phyloP scores from a whole-genome alignment of 2,797 vertebrate species.

The Tragelaphus eurycerus region DNA sequence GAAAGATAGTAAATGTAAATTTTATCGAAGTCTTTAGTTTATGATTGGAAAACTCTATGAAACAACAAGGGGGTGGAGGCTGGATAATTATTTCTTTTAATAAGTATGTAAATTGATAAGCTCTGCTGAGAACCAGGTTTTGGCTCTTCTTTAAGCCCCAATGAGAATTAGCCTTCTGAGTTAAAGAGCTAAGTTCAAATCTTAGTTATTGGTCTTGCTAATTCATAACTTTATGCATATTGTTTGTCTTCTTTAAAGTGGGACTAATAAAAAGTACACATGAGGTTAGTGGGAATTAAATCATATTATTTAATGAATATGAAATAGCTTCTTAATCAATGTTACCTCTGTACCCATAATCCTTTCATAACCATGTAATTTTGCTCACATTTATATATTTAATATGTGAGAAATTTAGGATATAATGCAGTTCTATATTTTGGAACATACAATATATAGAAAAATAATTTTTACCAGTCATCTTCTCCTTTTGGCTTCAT shows the following conservation, averaged over 20 bases:
- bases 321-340: not conserved
- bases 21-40: not conserved
- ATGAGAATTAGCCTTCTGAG: not conserved
- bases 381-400: not conserved
- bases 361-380: not conserved
- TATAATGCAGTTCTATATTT: not conserved
- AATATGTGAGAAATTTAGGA: not conserved
- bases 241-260: conserved; percentile 1
- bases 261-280: not conserved
- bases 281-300: not conserved
- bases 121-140: not conserved
- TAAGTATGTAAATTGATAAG: not conserved
- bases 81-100: not conserved
- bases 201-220: not conserved
- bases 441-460: not conserved
- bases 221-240: not conserved
- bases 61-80: not conserved
- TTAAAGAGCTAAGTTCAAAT: not conserved
- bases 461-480: not conserved
- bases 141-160: not conserved
- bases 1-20: conserved; percentile 6
- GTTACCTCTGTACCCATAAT: not conserved
- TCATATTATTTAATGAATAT: not conserved
- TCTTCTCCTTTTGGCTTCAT: not conserved
- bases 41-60: not conserved